Evolutionary conservation across 92 coral and sea anemone genomes (phyloP), one percentile per base, ranked within the genome.

Genomic region (Epizoanthus rinbou): DNA sequence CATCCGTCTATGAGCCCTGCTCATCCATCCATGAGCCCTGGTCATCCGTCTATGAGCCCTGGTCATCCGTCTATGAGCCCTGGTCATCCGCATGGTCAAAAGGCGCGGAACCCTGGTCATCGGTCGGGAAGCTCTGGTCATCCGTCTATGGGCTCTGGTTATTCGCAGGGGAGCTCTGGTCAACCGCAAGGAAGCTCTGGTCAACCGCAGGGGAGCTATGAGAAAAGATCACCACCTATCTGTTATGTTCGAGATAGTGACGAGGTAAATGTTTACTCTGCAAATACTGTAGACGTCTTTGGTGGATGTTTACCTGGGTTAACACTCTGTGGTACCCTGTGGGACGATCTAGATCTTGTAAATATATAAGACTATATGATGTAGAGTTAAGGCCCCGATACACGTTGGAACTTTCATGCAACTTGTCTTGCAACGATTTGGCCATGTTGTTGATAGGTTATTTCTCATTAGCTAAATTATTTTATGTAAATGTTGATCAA

Each of bases 221-320:
- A 17, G 60, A 7, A 56, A 56, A 7, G 60, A 56, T 56, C 60
- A 56, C 6, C 60, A 17, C 60, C 60, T 11, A 56, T 56, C n/a
- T 56, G 60, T 56, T 56, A 56, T 56, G 60, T 17, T 56, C 1
- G 1, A 56, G 60, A 56, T 56, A 56, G 60, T 56, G 60, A 56
- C 60, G 60, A 56, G 60, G 60, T 56, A 56, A 56, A 56, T 56
- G 60, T 56, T 56, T 56, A 56, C n/a, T 56, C 60, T 56, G 60
- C 60, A 56, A 56, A 56, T 56, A 56, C 8, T 56, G 60, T 10
- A 2, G 1, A 17, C 60, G 1, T 11, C 6, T 56, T 56, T 56
- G 6, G 60, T 10, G 2, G n/a, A 17, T 56, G 60, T 10, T 17
- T 11, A 56, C 3, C 2, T 56, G n/a, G n/a, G n/a, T 56, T 11